Percentiles rank a stretch among this genome's conserved stretches.
These are phyloP conservation scores for Chunga burmeisteri DNA, from an alignment of 2,113 vertebrate species.

Conservation along the genomic window DNA sequence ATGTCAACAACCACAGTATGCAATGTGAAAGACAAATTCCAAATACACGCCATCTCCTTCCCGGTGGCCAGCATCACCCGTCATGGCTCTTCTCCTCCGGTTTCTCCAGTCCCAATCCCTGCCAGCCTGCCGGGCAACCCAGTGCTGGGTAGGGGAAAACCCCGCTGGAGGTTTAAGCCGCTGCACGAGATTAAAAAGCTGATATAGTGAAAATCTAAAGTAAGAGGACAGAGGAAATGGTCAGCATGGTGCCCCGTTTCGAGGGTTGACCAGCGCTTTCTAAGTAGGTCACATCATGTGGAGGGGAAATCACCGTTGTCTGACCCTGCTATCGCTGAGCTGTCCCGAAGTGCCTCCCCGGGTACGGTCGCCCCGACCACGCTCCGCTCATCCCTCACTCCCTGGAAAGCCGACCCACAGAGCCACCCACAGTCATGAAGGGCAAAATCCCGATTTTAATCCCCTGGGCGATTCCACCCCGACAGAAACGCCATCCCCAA, in stretches of 20 bases:
- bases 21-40: background rate
- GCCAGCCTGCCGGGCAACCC: background rate
- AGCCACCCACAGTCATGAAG: background rate
- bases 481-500: background rate
- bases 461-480: background rate
- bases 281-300: background rate
- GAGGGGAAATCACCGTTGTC: background rate
- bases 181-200: background rate
- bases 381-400: background rate
- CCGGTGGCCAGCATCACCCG: background rate
- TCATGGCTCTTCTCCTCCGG: background rate
- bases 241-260: background rate
- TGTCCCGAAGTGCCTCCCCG: background rate
- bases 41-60: background rate
- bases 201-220: background rate
- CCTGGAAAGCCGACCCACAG: background rate
- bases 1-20: background rate
- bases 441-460: background rate
- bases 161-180: fast-evolving
- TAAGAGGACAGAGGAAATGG: slow-evolving; percentile 25
- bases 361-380: background rate
- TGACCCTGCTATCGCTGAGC: background rate
- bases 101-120: background rate
- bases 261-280: background rate
- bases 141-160: background rate